These are phyloP conservation scores for Stercorarius parasiticus DNA, from an alignment of 2,113 vertebrate genomes.

Conservation along the genomic window DNA sequence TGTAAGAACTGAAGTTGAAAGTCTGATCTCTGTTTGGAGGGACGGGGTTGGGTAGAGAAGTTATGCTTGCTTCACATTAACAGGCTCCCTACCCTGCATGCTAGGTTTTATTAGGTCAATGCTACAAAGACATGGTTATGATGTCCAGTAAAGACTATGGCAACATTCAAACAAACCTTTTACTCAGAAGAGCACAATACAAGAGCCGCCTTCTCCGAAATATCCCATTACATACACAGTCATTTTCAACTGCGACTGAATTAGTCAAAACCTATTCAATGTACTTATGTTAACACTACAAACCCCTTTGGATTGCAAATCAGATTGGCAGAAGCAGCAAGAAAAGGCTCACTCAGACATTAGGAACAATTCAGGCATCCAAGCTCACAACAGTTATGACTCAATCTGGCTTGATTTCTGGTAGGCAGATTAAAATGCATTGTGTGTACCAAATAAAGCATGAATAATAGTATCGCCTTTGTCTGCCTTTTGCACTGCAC, in stretches of 20 bases:
- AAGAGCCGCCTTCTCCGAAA: slow-evolving; percentile 30
- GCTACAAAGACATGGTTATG: neutral
- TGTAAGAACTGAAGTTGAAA: neutral
- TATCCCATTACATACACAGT: slow-evolving; percentile 14
- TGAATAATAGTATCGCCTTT: neutral
- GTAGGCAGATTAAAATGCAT: slow-evolving; percentile 15
- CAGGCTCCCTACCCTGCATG: neutral
- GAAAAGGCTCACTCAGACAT: neutral
- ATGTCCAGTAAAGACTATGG: neutral
- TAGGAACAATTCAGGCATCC: slow-evolving; percentile 7
- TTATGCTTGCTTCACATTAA: neutral
- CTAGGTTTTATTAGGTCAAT: neutral
- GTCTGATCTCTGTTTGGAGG: neutral
- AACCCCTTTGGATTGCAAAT: neutral
- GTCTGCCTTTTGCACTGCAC: neutral
- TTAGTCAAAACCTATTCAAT: neutral
- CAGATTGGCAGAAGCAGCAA: neutral
- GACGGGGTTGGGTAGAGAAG: neutral
- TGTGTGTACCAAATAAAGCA: slow-evolving; percentile 21
- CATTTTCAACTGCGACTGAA: neutral
- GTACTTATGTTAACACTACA: neutral
- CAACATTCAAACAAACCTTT: neutral
- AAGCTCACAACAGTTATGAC: neutral
- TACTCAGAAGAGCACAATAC: neutral
- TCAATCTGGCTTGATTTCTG: slow-evolving; percentile 14